These are phyloP conservation scores for Drosophila phalerata DNA, from an alignment of 2,888 invertebrate genomes.

Conservation along the genomic window DNA sequence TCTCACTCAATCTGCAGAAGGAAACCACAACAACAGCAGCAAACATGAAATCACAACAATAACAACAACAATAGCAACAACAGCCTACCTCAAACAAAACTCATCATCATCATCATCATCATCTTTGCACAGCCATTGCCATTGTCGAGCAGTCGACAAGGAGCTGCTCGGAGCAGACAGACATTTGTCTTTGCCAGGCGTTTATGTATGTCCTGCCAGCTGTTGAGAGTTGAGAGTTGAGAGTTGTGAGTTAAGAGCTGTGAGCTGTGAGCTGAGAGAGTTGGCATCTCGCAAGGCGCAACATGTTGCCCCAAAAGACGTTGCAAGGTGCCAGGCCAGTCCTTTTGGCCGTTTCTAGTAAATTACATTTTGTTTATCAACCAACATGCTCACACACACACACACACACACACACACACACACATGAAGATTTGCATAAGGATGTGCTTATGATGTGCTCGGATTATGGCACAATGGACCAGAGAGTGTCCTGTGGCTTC, in stretches of 20 bases:
- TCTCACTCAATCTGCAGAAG: slow-evolving; percentile 17
- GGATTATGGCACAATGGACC: slow-evolving; percentile 76
- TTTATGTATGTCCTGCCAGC: slow-evolving; percentile 42
- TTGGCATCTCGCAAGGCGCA: slow-evolving; percentile 68
- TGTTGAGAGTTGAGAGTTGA: slow-evolving; percentile 43
- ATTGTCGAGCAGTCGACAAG: slow-evolving; percentile 60
- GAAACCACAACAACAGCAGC: slow-evolving; percentile 13
- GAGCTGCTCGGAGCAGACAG: slow-evolving; percentile 55
- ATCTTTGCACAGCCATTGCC: slow-evolving; percentile 54
- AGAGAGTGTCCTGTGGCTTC: slow-evolving; percentile 26
- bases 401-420: slow-evolving; percentile 21
- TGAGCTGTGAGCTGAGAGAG: slow-evolving; percentile 8
- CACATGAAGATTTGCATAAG: slow-evolving; percentile 71
- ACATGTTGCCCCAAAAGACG: slow-evolving; percentile 75
- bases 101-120: slow-evolving; percentile 42
- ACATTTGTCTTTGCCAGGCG: slow-evolving; percentile 58
- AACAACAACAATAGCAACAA: slow-evolving; percentile 2
- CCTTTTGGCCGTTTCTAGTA: slow-evolving; percentile 61
- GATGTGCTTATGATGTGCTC: slow-evolving; percentile 77
- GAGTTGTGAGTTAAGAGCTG: slow-evolving; percentile 23
- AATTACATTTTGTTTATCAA: slow-evolving; percentile 81
- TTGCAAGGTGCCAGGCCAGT: slow-evolving; percentile 52
- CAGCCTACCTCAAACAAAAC: slow-evolving; percentile 54
- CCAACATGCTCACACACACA: slow-evolving; percentile 29
- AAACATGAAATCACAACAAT: neutral